Conservation (phyloP, 1,140 invertebrate species). For the Danaus plexippus region DNA sequence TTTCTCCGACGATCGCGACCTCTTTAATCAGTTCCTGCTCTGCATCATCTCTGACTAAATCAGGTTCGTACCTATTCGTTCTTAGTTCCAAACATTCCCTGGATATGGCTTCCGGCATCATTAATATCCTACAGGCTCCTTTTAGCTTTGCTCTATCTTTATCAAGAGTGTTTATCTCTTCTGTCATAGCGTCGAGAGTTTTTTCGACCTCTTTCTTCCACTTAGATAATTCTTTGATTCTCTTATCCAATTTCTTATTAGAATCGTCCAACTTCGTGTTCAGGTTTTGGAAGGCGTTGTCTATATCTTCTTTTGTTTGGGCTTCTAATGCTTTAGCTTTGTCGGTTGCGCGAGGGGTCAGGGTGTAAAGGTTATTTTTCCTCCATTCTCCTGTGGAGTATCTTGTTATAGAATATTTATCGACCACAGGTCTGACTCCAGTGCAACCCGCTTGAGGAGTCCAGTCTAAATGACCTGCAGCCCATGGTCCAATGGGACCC, state of each 20-base stretch:
- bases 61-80: constrained; percentile 82
- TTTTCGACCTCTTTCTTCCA: constrained; percentile 79
- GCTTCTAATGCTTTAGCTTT: constrained; percentile 44
- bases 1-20: constrained; percentile 78
- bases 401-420: constrained; percentile 81
- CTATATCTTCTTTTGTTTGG: constrained; percentile 36
- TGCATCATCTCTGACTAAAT: constrained; percentile 85
- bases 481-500: constrained; percentile 77
- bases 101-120: constrained; percentile 77
- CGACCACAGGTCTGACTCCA: constrained; percentile 79
- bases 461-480: constrained; percentile 79
- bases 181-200: constrained; percentile 74
- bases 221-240: constrained; percentile 74
- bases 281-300: constrained; percentile 69
- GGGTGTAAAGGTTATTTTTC: constrained; percentile 69
- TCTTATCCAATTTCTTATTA: constrained; percentile 73
- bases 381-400: constrained; percentile 80
- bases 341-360: constrained; percentile 43
- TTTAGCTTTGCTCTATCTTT: constrained; percentile 75
- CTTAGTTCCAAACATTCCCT: constrained; percentile 83
- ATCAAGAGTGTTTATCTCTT: constrained; percentile 78
- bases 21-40: constrained; percentile 87
- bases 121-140: constrained; percentile 75
- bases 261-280: constrained; percentile 75
- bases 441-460: constrained; percentile 78